Evolutionary conservation across 2,797 vertebrate species (phyloP).

Genomic region (Siniperca undulata): DNA sequence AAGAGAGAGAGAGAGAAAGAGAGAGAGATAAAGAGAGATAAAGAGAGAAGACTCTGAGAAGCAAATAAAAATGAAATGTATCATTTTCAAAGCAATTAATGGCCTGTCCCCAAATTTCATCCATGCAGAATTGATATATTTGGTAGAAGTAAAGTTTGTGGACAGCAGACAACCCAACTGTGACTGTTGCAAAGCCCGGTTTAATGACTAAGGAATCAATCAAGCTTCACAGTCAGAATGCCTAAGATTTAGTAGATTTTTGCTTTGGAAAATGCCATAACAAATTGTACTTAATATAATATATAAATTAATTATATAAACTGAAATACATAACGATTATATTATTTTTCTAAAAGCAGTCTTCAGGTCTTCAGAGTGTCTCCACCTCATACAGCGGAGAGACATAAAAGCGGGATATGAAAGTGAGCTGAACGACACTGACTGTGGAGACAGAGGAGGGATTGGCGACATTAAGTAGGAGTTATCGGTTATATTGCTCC

Average conservation of each 20-base stretch:
- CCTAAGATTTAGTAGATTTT: neutral
- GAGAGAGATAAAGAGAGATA: too few relatives aligned
- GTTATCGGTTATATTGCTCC: constrained; percentile 75
- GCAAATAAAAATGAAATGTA: neutral
- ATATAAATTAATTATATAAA: neutral
- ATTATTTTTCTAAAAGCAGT: neutral
- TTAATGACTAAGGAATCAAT: neutral
- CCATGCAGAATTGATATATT: neutral
- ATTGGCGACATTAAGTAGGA: constrained; percentile 63
- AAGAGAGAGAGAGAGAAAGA: neutral
- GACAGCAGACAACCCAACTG: neutral
- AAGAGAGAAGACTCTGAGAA: neutral
- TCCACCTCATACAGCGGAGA: constrained; percentile 35
- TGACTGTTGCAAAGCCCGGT: neutral
- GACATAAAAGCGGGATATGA: constrained; percentile 58
- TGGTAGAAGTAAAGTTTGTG: neutral
- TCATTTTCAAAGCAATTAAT: constrained; percentile 3
- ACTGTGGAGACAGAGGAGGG: constrained; percentile 57
- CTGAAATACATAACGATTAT: neutral
- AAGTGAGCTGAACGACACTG: constrained; percentile 55
- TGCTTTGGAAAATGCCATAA: neutral
- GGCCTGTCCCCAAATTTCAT: neutral
- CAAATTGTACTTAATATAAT: neutral
- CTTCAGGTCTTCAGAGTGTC: constrained; percentile 1
- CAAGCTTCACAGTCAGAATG: neutral